Base-by-base conservation (phyloP, 2,888 invertebrate species). In the Ellobium chinense region DNA sequence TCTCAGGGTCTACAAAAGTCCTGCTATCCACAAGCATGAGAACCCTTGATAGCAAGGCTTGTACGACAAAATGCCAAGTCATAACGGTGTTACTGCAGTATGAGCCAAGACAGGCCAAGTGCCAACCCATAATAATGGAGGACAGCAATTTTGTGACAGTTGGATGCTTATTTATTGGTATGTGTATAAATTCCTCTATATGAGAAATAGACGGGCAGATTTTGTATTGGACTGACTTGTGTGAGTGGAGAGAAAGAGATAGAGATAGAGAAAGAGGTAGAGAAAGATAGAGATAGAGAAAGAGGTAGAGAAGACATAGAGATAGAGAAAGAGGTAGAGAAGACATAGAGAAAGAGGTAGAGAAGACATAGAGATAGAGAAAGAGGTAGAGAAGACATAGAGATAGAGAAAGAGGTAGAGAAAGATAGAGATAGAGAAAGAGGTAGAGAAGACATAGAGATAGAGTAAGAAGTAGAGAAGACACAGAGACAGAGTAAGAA, bases 311-410 rank as follows among this genome's bases (percentile, higher is more conserved):
- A 36, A 62, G 37, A 46, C 34, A 60, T 37, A 46, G 37, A 39
- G 58, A 60, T n/a, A 74, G 29, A 46, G 46, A 73, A 34, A 74
- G 37, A 58, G 29, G 68, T 66, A 58, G 54, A 39, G 74, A 60
- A 68, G 34, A 60, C 24, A 68, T 60, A 68, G 36, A 63, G 39
- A 58, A 46, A 62, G 12, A 58, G 37, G 24, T n/a, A 31, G 27
- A 56, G 66, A 68, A n/a, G 36, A 21, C n/a, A 46, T 18, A 58
- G n/a, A 39, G 29, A 62, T 14, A 29, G 18, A 62, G 60, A 58
- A 7, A 31, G 5, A 36, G 39, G 69, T 18, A 62, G 18, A 27
- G n/a, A 58, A n/a, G 27, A 29, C n/a, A 27, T 27, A 37, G 63
- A 60, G 39, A 18, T 5, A 46, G 46, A 46, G 46, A 46, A 18